Conservation (phyloP, 2,113 vertebrate species). For the Dasypus novemcinctus region DNA sequence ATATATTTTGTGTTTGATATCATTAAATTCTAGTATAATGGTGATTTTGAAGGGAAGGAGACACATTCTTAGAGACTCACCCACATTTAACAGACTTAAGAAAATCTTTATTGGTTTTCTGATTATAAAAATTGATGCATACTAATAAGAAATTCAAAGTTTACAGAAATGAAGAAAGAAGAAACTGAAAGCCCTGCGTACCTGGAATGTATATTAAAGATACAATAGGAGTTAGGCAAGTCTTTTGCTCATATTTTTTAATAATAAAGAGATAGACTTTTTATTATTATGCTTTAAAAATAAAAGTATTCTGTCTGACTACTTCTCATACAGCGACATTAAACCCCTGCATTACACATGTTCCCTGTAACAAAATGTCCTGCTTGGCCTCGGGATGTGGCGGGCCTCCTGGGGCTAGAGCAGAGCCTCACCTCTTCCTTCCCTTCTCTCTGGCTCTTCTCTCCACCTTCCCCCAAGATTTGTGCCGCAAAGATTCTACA, state of each 20-base stretch:
- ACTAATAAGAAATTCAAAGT: conserved; percentile 28
- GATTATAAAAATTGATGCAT: conserved; percentile 17
- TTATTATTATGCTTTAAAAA: not conserved
- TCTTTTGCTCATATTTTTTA: conserved; percentile 12
- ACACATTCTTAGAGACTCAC: not conserved
- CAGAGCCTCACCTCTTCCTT: not conserved
- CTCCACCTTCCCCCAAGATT: not conserved
- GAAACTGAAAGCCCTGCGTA: not conserved
- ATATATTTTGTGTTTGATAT: conserved; percentile 13
- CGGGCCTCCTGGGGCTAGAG: not conserved
- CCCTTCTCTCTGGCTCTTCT: not conserved
- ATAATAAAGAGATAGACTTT: not conserved
- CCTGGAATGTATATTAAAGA: not conserved
- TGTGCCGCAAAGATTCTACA: not conserved
- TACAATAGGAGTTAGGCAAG: not conserved
- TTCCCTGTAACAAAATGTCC: not conserved
- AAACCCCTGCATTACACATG: not conserved
- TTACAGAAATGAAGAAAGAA: conserved; percentile 25
- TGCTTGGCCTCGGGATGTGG: not conserved
- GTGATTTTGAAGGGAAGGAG: conserved; percentile 33
- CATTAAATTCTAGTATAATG: conserved; percentile 20
- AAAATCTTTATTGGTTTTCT: conserved; percentile 39
- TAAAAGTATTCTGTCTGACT: not conserved
- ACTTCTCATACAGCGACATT: conserved; percentile 1
- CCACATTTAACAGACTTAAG: not conserved